Percentiles rank a stretch among this genome's conserved stretches.
Conservation (phyloP, 2,797 vertebrate genomes). For the Hoplostethus mediterraneus region DNA sequence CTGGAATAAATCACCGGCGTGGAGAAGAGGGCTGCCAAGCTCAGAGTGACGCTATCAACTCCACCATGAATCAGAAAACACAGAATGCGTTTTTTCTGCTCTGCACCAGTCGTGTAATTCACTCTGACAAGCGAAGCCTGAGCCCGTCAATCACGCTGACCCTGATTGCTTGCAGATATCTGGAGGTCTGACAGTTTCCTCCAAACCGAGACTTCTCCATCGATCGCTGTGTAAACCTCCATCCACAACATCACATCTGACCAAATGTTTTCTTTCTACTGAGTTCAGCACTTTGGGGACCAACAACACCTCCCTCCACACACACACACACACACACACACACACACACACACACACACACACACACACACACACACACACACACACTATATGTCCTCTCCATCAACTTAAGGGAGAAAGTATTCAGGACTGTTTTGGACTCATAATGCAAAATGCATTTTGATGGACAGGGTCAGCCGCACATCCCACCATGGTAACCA, state of each 20-base stretch:
- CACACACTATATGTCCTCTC: neutral
- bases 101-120: conserved; percentile 59
- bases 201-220: conserved; percentile 27
- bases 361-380: conserved; percentile 4
- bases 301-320: too few relatives aligned
- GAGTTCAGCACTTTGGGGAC: neutral
- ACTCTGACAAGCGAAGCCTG: conserved; percentile 67
- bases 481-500: conserved; percentile 20
- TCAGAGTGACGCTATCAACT: conserved; percentile 51
- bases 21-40: conserved; percentile 54
- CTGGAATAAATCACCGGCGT: conserved; percentile 65
- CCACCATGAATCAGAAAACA: conserved; percentile 60
- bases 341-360: conserved; percentile 2
- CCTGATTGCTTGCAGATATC: conserved; percentile 76
- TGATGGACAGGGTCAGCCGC: conserved; percentile 22
- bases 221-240: conserved; percentile 41
- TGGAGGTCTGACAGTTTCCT: conserved; percentile 65
- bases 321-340: neutral
- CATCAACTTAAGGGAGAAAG: neutral
- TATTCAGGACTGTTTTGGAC: neutral
- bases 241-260: conserved; percentile 29
- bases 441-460: conserved; percentile 5
- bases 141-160: conserved; percentile 62
- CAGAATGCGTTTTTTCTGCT: conserved; percentile 40
- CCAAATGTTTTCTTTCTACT: conserved; percentile 39